Evolutionary conservation across 2,113 vertebrate genomes (phyloP), one percentile per base, ranked within the genome.

Genomic region (Mesitornis unicolor): DNA sequence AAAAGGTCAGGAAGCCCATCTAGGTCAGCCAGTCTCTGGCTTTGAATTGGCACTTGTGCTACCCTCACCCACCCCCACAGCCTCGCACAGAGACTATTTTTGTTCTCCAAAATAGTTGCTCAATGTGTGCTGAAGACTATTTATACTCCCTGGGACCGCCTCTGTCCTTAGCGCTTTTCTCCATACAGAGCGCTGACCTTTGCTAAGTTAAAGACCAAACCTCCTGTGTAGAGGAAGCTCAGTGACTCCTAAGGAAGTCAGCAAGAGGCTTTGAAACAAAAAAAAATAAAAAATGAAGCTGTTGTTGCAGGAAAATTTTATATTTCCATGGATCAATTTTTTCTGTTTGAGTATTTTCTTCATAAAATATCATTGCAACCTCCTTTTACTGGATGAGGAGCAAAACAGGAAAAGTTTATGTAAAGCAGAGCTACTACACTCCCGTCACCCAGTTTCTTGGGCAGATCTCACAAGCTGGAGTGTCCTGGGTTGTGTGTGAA

Each of bases 71-170:
- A 84, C 96, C 87, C 93, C 95, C 97, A 94, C 70, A 75, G 56
- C 78, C 54, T 75, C 9, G 7, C n/a, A 96, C 95, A 97, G 64
- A 97, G 96, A 86, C 89, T 96, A 98, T 98, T 97, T 98, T 97
- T 97, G 96, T 96, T 95, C 97, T 98, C 94, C 96, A 98, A n/a
- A 97, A 98, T 97, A 97, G 96, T 97, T 97, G 95, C 96, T 90
- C 95, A 97, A 95, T 95, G 94, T 95, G 92, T 97, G 97, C 96
- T 97, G 97, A 92, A 95, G 82, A 95, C 97, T 98, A 98, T 97
- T 98, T 98, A 97, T 98, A 98, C 75, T 91, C 47, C 6, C 90
- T 90, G 91, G 94, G 95, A 94, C 96, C 14, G 89, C 97, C 95
- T 97, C 96, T 94, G 96, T 95, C 91, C 96, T 96, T 89, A 95